Conservation (phyloP, 2,797 vertebrate genomes). For the Erethizon dorsatum region DNA sequence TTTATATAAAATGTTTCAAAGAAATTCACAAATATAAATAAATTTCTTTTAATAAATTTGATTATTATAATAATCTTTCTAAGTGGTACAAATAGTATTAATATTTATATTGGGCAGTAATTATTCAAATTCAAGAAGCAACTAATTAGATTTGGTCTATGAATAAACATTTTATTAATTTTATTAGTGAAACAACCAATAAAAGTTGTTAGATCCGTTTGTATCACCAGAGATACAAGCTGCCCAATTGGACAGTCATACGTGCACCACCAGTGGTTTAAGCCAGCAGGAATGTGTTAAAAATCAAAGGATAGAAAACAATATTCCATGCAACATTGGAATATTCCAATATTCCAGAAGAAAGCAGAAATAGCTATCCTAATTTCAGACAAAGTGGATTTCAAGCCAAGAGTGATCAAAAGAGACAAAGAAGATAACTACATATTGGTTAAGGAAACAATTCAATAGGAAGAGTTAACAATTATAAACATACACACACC, state of each 20-base stretch:
- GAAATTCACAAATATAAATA: not conserved
- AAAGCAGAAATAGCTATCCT: not conserved
- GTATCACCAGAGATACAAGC: not conserved
- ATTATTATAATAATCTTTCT: not conserved
- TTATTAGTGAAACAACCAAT: not conserved
- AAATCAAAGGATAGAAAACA: not conserved
- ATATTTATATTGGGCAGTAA: not conserved
- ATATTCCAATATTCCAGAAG: not conserved
- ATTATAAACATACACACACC: not conserved
- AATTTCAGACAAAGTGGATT: not conserved
- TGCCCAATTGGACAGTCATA: not conserved
- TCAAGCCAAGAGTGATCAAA: not conserved
- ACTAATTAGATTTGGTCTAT: not conserved
- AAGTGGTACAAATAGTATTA: not conserved
- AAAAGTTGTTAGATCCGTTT: not conserved
- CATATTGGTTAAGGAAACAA: not conserved
- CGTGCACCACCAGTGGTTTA: not conserved
- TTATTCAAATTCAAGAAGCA: not conserved
- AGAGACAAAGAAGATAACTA: not conserved
- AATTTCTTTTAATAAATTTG: not conserved
- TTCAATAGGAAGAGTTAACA: not conserved
- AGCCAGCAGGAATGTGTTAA: not conserved
- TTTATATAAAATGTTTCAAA: not conserved
- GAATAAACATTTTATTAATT: not conserved
- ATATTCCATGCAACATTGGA: not conserved